Conservation (phyloP, 2,888 invertebrate genomes). For the Choristoneura rosaceana region DNA sequence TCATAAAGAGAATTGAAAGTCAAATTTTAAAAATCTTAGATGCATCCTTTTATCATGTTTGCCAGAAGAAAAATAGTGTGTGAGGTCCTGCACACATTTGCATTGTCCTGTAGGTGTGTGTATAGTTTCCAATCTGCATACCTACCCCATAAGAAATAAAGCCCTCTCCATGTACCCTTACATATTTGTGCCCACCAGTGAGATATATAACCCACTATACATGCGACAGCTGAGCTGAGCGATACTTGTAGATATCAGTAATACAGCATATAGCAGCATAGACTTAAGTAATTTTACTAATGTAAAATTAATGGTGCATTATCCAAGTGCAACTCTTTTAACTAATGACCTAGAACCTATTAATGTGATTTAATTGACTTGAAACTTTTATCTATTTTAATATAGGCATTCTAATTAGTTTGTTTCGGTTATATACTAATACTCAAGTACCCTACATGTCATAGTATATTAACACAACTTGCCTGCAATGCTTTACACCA, state of each 20-base stretch:
- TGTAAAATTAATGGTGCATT: background rate
- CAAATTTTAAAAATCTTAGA: background rate
- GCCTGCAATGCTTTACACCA: constrained; percentile 88
- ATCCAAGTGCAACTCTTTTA: background rate
- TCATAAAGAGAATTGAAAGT: background rate
- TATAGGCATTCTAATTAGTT: background rate
- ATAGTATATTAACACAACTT: background rate
- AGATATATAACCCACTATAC: background rate
- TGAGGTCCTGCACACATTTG: no score
- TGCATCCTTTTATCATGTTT: background rate
- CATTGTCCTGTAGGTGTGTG: background rate
- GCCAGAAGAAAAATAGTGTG: background rate
- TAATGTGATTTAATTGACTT: no score
- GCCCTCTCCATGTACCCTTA: no score
- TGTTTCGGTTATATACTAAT: background rate
- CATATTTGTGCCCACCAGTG: background rate
- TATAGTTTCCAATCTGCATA: background rate
- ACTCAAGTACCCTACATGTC: background rate
- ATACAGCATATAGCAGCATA: no score
- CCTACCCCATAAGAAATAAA: no score
- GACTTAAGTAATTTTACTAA: no score
- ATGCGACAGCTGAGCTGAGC: no score
- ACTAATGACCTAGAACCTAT: no score
- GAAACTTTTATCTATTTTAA: no score
- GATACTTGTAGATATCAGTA: no score